Percentiles rank a stretch among this genome's conserved stretches.
phyloP scores from a whole-genome alignment of 2,888 invertebrate genomes.

The Embidobia sp. region DNA sequence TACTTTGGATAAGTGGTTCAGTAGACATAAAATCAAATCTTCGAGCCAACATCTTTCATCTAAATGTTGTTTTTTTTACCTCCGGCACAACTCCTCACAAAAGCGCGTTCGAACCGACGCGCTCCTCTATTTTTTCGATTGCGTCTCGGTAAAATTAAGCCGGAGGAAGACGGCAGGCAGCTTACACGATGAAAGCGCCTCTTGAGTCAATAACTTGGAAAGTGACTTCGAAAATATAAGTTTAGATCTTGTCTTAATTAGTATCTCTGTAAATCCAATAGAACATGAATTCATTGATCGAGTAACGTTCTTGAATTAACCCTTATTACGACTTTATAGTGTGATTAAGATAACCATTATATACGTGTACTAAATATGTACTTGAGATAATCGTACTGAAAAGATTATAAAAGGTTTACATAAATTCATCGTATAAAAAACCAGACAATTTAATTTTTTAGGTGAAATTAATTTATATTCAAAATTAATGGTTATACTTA shows the following conservation, averaged over 20 bases:
- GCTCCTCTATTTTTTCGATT: conserved; percentile 70
- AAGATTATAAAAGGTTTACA: too few relatives aligned
- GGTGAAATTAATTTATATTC: too few relatives aligned
- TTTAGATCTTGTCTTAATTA: conserved; percentile 20
- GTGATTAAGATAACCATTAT: too few relatives aligned
- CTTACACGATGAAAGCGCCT: conserved; percentile 33
- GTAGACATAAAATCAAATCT: conserved; percentile 30
- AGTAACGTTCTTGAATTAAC: background rate
- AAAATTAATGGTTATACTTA: too few relatives aligned
- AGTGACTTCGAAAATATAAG: conserved; percentile 33
- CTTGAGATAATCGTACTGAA: too few relatives aligned
- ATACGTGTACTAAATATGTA: too few relatives aligned
- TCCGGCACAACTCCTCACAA: conserved; percentile 21
- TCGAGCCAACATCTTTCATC: conserved; percentile 21
- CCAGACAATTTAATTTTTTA: too few relatives aligned
- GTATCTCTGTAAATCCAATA: background rate
- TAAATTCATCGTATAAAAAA: too few relatives aligned
- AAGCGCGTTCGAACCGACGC: conserved; percentile 43
- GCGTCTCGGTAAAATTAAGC: conserved; percentile 73
- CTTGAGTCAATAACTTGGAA: conserved; percentile 66
- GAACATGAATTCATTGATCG: background rate
- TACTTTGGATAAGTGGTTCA: conserved; percentile 28
- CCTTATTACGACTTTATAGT: too few relatives aligned
- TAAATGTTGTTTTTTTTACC: conserved; percentile 36
- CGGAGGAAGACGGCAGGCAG: conserved; percentile 60